phyloP scores from a whole-genome alignment of 2,797 vertebrate species.

The Knipowitschia caucasica region DNA sequence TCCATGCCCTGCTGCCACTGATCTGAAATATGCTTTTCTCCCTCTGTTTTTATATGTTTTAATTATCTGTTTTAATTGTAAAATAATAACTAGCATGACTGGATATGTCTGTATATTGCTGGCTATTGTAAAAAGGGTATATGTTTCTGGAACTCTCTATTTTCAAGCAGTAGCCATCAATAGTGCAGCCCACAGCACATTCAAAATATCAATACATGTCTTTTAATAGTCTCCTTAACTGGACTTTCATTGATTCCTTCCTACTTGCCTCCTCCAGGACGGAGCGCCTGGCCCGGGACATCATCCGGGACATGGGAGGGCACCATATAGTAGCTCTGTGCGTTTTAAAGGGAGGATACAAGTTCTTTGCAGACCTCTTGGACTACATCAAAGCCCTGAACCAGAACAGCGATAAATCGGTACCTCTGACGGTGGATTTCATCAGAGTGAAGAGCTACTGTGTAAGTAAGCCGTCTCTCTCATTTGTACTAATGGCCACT shows the following conservation, averaged over 20 bases:
- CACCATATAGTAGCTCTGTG: conserved; percentile 85
- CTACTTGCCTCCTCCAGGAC: conserved; percentile 72
- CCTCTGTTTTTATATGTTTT: too few relatives aligned
- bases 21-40: too few relatives aligned
- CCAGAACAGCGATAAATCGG: conserved; percentile 83
- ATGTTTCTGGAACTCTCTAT: too few relatives aligned
- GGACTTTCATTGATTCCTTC: background rate
- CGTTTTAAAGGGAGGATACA: conserved; percentile 87
- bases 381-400: conserved; percentile 86
- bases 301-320: conserved; percentile 81
- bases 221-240: background rate
- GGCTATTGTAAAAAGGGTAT: too few relatives aligned
- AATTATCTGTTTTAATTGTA: too few relatives aligned
- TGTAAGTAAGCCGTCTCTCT: conserved; percentile 76
- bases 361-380: conserved; percentile 87
- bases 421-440: conserved; percentile 86
- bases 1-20: too few relatives aligned
- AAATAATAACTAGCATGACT: too few relatives aligned
- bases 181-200: too few relatives aligned
- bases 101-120: too few relatives aligned
- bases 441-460: conserved; percentile 85
- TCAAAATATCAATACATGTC: too few relatives aligned
- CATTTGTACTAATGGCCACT: conserved; percentile 29
- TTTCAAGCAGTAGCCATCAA: too few relatives aligned
- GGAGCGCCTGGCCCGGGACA: conserved; percentile 83